Percentiles rank a stretch among this genome's conserved stretches.
Conservation (phyloP, 2,888 invertebrate species). For the Deilephila porcellus region DNA sequence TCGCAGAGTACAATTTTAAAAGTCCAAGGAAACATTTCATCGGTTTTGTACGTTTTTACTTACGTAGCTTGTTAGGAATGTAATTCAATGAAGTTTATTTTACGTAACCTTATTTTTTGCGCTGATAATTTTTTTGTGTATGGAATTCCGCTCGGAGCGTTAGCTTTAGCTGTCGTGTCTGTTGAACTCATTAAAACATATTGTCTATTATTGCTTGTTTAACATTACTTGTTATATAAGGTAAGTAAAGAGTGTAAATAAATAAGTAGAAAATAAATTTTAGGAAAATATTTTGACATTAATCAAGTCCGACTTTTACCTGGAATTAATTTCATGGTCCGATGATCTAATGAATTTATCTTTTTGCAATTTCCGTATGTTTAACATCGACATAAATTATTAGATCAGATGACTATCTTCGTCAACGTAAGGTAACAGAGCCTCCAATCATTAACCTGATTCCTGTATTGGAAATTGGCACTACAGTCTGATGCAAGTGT, state of each 20-base stretch:
- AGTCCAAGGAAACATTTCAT: constrained; percentile 7
- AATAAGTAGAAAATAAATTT: neutral
- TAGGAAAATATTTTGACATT: neutral
- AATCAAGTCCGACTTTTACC: no score
- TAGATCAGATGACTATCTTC: neutral
- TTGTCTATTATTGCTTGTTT: neutral
- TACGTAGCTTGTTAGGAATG: constrained; percentile 23
- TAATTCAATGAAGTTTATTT: constrained; percentile 17
- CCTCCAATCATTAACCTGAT: neutral
- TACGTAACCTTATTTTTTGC: constrained; percentile 22
- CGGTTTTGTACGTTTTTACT: constrained; percentile 4
- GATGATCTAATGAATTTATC: no score
- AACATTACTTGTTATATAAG: no score
- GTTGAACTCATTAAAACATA: constrained; percentile 1
- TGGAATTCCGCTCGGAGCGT: constrained; percentile 14
- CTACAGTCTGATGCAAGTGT: neutral
- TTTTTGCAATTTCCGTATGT: no score
- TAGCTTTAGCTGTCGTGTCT: constrained; percentile 2
- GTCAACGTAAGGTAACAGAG: neutral
- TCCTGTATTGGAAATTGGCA: neutral
- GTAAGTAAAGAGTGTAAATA: no score
- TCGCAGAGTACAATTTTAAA: constrained; percentile 12
- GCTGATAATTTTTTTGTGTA: constrained; percentile 13
- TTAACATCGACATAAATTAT: neutral
- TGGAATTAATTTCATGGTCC: no score